These are phyloP conservation scores for Colaptes auratus DNA, from an alignment of 2,113 vertebrate species.

Conservation along the genomic window DNA sequence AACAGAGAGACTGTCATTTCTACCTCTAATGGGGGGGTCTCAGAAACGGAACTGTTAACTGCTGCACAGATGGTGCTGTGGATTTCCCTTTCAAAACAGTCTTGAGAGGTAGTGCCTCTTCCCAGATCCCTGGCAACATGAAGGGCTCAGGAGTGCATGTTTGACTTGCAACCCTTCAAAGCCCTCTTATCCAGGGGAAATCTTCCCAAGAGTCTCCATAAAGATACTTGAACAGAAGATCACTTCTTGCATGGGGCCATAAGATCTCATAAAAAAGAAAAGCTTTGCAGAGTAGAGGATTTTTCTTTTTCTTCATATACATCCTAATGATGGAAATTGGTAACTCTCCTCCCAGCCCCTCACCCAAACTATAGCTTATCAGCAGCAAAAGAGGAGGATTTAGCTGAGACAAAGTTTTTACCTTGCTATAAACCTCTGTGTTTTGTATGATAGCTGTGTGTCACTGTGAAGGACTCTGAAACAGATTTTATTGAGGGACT, in stretches of 20 bases:
- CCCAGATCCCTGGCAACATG: slow-evolving; percentile 19
- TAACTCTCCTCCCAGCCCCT: not conserved
- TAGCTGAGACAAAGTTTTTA: not conserved
- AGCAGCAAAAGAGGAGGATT: not conserved
- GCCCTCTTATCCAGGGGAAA: slow-evolving; percentile 15
- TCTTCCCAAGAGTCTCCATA: slow-evolving; percentile 9
- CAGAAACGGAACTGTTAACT: not conserved
- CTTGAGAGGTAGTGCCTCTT: slow-evolving; percentile 19
- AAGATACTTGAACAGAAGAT: slow-evolving; percentile 17
- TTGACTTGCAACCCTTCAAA: slow-evolving; percentile 20
- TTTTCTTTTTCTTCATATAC: not conserved
- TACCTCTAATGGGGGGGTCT: not conserved
- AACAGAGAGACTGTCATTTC: not conserved
- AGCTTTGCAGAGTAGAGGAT: not conserved
- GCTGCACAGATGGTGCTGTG: not conserved
- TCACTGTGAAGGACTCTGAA: slow-evolving; percentile 20
- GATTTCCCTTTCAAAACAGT: slow-evolving; percentile 18
- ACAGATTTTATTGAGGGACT: slow-evolving; percentile 13
- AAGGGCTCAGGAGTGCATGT: not conserved
- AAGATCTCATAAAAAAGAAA: slow-evolving; percentile 1
- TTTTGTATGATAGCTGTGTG: slow-evolving; percentile 6
- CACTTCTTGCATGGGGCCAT: not conserved
- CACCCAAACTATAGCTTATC: not conserved
- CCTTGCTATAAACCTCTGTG: not conserved
- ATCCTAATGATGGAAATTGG: not conserved